Base-by-base conservation (phyloP, 2,797 vertebrate species). In the Lophotriccus pileatus region DNA sequence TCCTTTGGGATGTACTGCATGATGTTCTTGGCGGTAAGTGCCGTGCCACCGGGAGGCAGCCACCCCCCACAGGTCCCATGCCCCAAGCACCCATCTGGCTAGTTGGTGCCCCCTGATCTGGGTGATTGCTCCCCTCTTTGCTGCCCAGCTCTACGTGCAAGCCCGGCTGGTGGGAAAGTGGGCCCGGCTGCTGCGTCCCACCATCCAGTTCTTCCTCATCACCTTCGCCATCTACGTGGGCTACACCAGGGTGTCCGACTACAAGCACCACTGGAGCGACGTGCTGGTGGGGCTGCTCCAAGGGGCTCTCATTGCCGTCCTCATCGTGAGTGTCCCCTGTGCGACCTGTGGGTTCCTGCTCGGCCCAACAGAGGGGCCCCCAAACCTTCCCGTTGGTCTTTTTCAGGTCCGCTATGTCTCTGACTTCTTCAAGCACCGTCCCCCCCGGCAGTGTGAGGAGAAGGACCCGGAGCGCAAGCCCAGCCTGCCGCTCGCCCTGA, bases 261-360 rank as follows among this genome's bases (percentile, higher is more conserved):
- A 99, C 97, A 99, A 99, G 87, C 99, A 99, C 97, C 99, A 99
- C 97, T 99, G 99, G 99, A 99, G 99, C 8, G 99, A 99, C 4
- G 99, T 99, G 53, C 97, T 99, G 89, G 97, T 97, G 23, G 99
- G 99, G 87, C 98, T 99, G 91, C 97, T 99, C 92, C 99, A 99
- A 95, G 99, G 99, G 49, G 99, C 98, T 2, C 97, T 99, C 24
- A 96, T 99, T 13, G 99, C 99, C 15, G 37, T 98, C 41, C 98
- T 99, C 82, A 98, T 98, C 0, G 99, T 99, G 97, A 98, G 99
- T 97, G 55, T 50, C 43, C 56, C 85, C 78, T 3, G 6, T 1
- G 8, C 2, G 0, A 6, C 28, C 63, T 3, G 3, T 0, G 0
- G 23, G 7, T 41, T 10, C 39, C 62, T 3, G 4, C 73, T 52